These are phyloP conservation scores for Chiridota heheva DNA, from an alignment of 35 echinoderm and acorn worm species.

Conservation along the genomic window DNA sequence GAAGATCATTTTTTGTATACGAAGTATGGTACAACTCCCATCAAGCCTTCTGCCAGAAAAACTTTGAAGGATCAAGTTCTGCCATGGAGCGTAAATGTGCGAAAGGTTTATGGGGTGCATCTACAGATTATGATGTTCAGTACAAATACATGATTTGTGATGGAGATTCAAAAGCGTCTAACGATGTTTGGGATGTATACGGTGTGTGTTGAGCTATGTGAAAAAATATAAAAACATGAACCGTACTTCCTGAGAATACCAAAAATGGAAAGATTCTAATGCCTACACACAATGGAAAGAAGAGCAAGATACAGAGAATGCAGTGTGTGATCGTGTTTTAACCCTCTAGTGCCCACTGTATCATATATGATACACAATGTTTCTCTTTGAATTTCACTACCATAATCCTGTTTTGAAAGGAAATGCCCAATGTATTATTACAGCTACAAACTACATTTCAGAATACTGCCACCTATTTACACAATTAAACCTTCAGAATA, in stretches of 20 bases:
- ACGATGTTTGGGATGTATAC: conserved; percentile 42
- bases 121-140: background rate
- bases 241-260: conserved; percentile 14
- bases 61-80: conserved; percentile 12
- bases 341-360: too few relatives aligned
- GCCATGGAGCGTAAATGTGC: conserved; percentile 34
- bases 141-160: conserved; percentile 41
- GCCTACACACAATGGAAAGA: conserved; percentile 11
- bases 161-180: conserved; percentile 14
- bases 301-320: conserved; percentile 8
- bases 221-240: conserved; percentile 36
- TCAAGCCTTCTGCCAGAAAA: background rate
- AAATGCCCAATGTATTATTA: too few relatives aligned
- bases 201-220: conserved; percentile 25
- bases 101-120: conserved; percentile 26
- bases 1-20: too few relatives aligned
- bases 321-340: conserved; percentile 36
- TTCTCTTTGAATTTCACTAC: too few relatives aligned
- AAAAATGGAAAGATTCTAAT: conserved; percentile 20
- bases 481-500: too few relatives aligned
- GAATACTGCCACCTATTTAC: too few relatives aligned
- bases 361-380: too few relatives aligned
- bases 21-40: conserved; percentile 2
- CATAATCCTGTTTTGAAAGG: too few relatives aligned
- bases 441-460: too few relatives aligned